phyloP scores from a whole-genome alignment of 2,113 vertebrate genomes.

The Uria aalge region DNA sequence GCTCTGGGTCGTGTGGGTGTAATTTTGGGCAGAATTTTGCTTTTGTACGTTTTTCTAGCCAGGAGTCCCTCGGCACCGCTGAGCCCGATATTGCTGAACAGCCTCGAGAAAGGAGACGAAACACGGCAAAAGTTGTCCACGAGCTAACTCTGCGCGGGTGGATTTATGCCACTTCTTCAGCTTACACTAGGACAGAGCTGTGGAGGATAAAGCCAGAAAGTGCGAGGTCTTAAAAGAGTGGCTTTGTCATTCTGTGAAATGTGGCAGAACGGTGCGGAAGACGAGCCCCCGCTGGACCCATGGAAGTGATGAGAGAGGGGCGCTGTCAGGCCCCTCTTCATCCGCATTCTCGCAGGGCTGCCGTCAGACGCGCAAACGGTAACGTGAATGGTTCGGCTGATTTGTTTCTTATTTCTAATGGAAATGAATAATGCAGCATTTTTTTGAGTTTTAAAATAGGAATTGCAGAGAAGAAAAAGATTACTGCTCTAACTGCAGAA shows the following conservation, averaged over 20 bases:
- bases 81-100: conserved; percentile 9
- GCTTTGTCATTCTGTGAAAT: neutral
- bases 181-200: neutral
- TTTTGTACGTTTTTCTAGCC: neutral
- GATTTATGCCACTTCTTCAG: neutral
- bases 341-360: neutral
- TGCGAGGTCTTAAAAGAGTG: neutral
- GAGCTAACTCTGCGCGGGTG: neutral
- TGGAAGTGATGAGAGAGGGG: neutral
- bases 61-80: neutral
- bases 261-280: neutral
- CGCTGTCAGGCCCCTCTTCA: neutral
- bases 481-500: neutral
- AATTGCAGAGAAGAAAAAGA: neutral
- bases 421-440: neutral
- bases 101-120: conserved; percentile 9
- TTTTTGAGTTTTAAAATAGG: neutral
- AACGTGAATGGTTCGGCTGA: neutral
- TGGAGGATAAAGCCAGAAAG: neutral
- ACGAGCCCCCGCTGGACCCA: neutral
- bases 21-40: neutral
- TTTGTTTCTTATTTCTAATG: conserved; percentile 7
- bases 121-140: neutral
- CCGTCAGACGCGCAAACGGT: neutral
- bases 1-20: fast-evolving